Evolutionary conservation across 2,888 invertebrate genomes (phyloP), one percentile per base, ranked within the genome.

Genomic region (Drosophila helvetica): DNA sequence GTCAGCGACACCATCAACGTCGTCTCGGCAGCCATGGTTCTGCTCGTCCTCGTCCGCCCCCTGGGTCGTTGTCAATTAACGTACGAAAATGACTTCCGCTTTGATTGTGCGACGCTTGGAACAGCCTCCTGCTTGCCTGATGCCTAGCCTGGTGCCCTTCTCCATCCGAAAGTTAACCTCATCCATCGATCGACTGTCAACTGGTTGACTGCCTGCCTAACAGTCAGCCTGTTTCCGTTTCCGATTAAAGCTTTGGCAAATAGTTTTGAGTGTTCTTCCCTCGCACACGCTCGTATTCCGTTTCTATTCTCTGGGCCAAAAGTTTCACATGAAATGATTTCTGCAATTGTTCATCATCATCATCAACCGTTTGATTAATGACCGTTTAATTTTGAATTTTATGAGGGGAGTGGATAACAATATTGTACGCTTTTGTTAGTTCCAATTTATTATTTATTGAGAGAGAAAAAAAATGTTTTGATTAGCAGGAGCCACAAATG

Each of bases 1-100:
- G 81, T 75, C 78, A 74, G 79, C 89, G 88, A 80, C 84, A 79
- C 78, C 88, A 85, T 78, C 87, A 77, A 87, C 51, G 74, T 65
- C 52, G 47, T 53, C 58, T 38, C 47, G 30, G 62, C 47, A 25
- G 62, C 38, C 52, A 46, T 65, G 43, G 62, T 27, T 47, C 51
- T 30, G 50, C 50, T 53, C 50, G 56, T 52, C 8, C 33, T 25
- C 33, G 27, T 8, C 38, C 22, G 22, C 53, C 5, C 45, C 55
- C 75, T 64, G 54, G 75, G 63, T 78, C 74, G 78, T 89, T 87
- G 90, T 88, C 88, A 88, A 88, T 88, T 90, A 88, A 89, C 89
- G 90, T 89, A 89, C 89, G 86, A 88, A 87, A 88, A 88, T 89
- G 85, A 86, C 86, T 89, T 86, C 86, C 86, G 86, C 85, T 76